phyloP scores from a whole-genome alignment of 2,797 vertebrate species.

The Astyanax mexicanus region DNA sequence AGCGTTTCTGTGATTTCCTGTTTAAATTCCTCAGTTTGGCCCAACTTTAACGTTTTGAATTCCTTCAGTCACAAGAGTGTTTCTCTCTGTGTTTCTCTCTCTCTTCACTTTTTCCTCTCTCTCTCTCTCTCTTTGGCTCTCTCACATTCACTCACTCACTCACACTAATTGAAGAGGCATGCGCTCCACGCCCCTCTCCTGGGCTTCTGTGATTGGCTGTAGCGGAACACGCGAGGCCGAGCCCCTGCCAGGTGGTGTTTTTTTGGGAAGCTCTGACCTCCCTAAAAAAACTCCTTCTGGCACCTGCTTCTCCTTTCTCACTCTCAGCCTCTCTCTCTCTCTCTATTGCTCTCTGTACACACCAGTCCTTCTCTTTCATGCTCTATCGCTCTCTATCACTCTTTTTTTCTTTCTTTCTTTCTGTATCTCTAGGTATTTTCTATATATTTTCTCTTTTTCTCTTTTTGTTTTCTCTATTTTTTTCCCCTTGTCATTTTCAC shows the following conservation, averaged over 20 bases:
- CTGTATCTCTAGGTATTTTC: no score
- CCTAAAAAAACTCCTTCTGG: constrained; percentile 32
- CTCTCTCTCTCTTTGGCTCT: constrained; percentile 10
- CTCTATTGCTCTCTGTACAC: neutral
- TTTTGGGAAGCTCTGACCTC: constrained; percentile 55
- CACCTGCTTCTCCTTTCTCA: constrained; percentile 53
- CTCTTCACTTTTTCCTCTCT: constrained; percentile 4
- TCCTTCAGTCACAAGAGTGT: constrained; percentile 17
- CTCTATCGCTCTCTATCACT: neutral
- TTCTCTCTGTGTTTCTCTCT: constrained; percentile 2
- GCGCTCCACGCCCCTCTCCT: constrained; percentile 58
- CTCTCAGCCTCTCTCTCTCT: neutral
- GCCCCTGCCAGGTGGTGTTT: constrained; percentile 60
- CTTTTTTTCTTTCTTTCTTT: neutral
- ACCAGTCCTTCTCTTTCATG: neutral
- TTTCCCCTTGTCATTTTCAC: constrained; percentile 1
- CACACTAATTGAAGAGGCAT: constrained; percentile 65
- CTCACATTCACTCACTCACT: constrained; percentile 32
- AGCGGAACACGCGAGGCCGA: constrained; percentile 55
- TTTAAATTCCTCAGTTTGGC: neutral
- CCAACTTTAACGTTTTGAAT: neutral
- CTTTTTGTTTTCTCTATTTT: neutral
- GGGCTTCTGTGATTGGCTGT: constrained; percentile 58
- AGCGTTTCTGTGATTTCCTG: neutral
- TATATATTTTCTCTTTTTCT: no score